Evolutionary conservation across 2,888 invertebrate species (phyloP).

Genomic region (Leucophora obtusa): DNA sequence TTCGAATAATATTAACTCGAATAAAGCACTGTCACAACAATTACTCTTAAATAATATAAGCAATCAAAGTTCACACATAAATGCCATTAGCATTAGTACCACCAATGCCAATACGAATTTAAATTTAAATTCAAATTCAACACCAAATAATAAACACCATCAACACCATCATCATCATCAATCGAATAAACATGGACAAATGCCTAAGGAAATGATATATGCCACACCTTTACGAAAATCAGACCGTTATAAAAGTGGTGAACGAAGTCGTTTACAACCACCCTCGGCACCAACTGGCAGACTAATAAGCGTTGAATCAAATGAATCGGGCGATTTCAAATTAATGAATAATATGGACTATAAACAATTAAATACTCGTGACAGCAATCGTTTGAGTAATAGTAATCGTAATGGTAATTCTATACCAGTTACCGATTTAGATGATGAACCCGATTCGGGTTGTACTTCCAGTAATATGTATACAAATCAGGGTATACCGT

Average conservation of each 20-base stretch:
- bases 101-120: slow-evolving; percentile 50
- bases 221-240: slow-evolving; percentile 78
- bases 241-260: slow-evolving; percentile 77
- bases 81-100: slow-evolving; percentile 38
- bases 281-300: slow-evolving; percentile 45
- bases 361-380: slow-evolving; percentile 72
- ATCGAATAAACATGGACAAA: slow-evolving; percentile 65
- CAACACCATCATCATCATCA: slow-evolving; percentile 49
- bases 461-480: slow-evolving; percentile 72
- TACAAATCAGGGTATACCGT: slow-evolving; percentile 65
- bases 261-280: slow-evolving; percentile 70
- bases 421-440: slow-evolving; percentile 73
- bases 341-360: slow-evolving; percentile 74
- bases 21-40: slow-evolving; percentile 68
- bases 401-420: slow-evolving; percentile 73
- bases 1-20: slow-evolving; percentile 64
- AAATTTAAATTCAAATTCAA: slow-evolving; percentile 61
- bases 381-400: slow-evolving; percentile 72
- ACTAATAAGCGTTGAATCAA: slow-evolving; percentile 50
- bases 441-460: slow-evolving; percentile 72
- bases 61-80: slow-evolving; percentile 72
- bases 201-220: slow-evolving; percentile 78
- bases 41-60: slow-evolving; percentile 72
- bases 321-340: slow-evolving; percentile 69
- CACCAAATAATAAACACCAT: slow-evolving; percentile 60